Percentiles rank a stretch among this genome's conserved stretches.
phyloP scores from a whole-genome alignment of 1,140 invertebrate species.

The Lucilia cuprina region DNA sequence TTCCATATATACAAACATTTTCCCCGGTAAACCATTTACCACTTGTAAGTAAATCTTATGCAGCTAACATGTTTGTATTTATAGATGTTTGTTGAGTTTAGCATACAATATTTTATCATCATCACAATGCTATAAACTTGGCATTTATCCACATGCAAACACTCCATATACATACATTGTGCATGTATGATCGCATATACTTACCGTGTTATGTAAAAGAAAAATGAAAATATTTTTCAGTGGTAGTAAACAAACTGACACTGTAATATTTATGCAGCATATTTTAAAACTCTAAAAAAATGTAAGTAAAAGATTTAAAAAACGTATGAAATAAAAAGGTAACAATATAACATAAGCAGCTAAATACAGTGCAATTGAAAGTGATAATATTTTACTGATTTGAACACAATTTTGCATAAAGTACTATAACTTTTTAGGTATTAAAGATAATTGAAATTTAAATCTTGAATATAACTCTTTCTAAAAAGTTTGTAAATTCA shows the following conservation, averaged over 20 bases:
- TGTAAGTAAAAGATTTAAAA: not conserved
- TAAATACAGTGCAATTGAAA: not conserved
- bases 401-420: too few relatives aligned
- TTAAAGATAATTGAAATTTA: too few relatives aligned
- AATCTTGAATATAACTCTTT: too few relatives aligned
- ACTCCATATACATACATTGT: not conserved
- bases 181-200: not conserved
- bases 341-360: not conserved
- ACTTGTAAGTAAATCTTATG: not conserved
- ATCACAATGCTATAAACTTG: conserved; percentile 3
- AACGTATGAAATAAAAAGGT: not conserved
- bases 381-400: too few relatives aligned
- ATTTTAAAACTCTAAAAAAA: not conserved
- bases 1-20: not conserved
- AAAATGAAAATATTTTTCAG: not conserved
- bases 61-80: not conserved
- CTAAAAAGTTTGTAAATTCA: too few relatives aligned
- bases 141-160: conserved; percentile 24
- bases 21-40: not conserved
- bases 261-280: conserved; percentile 11
- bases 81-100: not conserved
- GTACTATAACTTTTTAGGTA: too few relatives aligned
- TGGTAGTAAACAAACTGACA: conserved; percentile 4
- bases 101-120: conserved; percentile 19
- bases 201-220: not conserved